Percentiles rank a stretch among this genome's conserved stretches.
phyloP scores from a whole-genome alignment of 2,888 invertebrate genomes.

The Tetranychus truncatus region DNA sequence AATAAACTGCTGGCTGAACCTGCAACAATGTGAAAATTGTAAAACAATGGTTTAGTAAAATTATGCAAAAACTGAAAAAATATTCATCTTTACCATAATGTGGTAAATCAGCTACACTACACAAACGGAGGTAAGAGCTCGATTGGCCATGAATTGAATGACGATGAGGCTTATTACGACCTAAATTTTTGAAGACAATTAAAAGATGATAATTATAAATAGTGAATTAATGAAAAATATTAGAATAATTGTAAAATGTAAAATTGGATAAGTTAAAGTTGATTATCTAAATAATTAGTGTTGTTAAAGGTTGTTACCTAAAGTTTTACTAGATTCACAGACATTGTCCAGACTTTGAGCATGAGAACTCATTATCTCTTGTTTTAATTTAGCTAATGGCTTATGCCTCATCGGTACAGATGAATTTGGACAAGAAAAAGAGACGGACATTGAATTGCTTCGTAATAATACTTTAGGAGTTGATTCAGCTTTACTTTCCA shows the following conservation, averaged over 20 bases:
- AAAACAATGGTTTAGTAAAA: not conserved
- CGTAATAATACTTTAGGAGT: not conserved
- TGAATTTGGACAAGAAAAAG: not conserved
- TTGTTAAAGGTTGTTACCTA: not conserved
- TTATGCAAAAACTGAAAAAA: not conserved
- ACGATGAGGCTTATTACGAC: constrained; percentile 53
- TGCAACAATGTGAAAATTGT: constrained; percentile 14
- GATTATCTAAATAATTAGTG: not conserved
- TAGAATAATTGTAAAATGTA: not conserved
- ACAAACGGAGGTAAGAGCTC: constrained; percentile 32
- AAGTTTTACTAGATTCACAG: not conserved
- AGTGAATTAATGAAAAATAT: not conserved
- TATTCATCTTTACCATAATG: constrained; percentile 20
- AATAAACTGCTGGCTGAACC: constrained; percentile 53
- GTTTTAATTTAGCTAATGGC: constrained; percentile 5
- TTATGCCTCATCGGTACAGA: not conserved
- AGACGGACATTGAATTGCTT: not conserved
- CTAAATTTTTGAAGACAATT: not conserved
- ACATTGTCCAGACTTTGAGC: constrained; percentile 28
- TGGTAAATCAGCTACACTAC: constrained; percentile 28
- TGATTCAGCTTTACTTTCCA: constrained; percentile 2
- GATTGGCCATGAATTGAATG: constrained; percentile 90
- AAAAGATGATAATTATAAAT: not conserved
- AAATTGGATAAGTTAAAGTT: not conserved
- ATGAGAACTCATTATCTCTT: constrained; percentile 25